Evolutionary conservation across 1,140 invertebrate species (phyloP), one percentile per base, ranked within the genome.

Genomic region (Pogonus chalceus): DNA sequence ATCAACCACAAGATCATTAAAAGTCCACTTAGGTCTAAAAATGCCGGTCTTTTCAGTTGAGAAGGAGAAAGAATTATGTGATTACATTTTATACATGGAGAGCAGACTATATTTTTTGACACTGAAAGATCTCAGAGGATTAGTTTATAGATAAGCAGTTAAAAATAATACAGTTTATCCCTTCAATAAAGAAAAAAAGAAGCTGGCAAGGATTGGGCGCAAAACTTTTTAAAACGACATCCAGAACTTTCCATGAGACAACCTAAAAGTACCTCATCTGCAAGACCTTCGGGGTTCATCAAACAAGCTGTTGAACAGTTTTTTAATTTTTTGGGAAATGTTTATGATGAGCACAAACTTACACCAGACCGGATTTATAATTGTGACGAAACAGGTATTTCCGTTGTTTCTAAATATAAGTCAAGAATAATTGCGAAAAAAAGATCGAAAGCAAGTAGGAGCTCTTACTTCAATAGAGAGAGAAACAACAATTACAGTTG

Each of bases 311-410:
- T 65, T 59, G 56, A 60, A 52, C 43, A 62, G 50, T 56, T 58
- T 46, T 58, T 49, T 50, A 2, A 51, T 18, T 24, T 58, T 16
- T 39, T 58, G 21, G 26, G 20, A 49, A 23, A 39, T 23, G 20
- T n/a, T n/a, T n/a, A n/a, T n/a, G n/a, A n/a, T n/a, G n/a, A n/a
- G n/a, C n/a, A n/a, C n/a, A n/a, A n/a, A n/a, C n/a, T n/a, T n/a
- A n/a, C n/a, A n/a, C n/a, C n/a, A n/a, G n/a, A n/a, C n/a, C n/a
- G n/a, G n/a, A n/a, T 56, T 18, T 72, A 58, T 49, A 70, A 69
- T 49, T 60, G 62, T n/a, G 68, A 71, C 51, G 71, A 74, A 57
- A 69, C 69, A 47, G 73, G 69, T 0, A 56, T 74, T 37, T 68
- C 71, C 9, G 64, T 63, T 55, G 71, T 76, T 18, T 65, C 67